Base-by-base conservation (phyloP, 2,113 vertebrate genomes). In the Osmerus mordax region DNA sequence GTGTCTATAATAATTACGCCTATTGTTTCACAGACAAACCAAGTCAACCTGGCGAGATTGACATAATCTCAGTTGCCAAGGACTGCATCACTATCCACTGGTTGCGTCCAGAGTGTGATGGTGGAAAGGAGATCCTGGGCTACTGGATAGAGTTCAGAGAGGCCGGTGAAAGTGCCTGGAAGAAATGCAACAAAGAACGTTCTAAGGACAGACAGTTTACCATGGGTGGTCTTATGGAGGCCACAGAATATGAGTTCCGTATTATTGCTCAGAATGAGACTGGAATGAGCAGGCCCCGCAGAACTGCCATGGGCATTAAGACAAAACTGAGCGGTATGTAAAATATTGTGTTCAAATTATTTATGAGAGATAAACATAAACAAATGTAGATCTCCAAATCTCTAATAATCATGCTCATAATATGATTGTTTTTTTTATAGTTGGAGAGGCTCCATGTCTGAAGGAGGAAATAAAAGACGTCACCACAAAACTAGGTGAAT, bases 91-190 rank as follows among this genome's bases (percentile, higher is more conserved):
- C 96, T 4, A 93, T 99, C 76, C 96, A 98, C 82, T 99, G 97
- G 97, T 93, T 94, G 67, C 91, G 96, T 69, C 97, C 97, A 28
- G 96, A 98, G 87, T 94, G 93, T 54, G 96, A 99, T 76, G 97
- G 97, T 66, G 96, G 96, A 67, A 99, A 97, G 87, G 97, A 99
- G 73, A 98, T 99, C 81, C 89, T 97, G 71, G 97, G 97, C 77
- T 99, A 99, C 78, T 98, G 96, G 97, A 92, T 99, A 82, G 97
- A 99, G 85, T 98, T 93, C 51, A 94, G 97, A 75, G 92, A 98
- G 73, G 93, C 96, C 74, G 96, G 96, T 83, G 97, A 99, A 76
- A 96, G 93, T 70, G 90, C 94, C 52, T 99, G 97, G 97, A 99
- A 99, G 85, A 98, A 98, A 85, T 97, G 96, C 89, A 96, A 89